Conservation (phyloP, 2,888 invertebrate genomes). For the Ptycholaimellus sp. region DNA sequence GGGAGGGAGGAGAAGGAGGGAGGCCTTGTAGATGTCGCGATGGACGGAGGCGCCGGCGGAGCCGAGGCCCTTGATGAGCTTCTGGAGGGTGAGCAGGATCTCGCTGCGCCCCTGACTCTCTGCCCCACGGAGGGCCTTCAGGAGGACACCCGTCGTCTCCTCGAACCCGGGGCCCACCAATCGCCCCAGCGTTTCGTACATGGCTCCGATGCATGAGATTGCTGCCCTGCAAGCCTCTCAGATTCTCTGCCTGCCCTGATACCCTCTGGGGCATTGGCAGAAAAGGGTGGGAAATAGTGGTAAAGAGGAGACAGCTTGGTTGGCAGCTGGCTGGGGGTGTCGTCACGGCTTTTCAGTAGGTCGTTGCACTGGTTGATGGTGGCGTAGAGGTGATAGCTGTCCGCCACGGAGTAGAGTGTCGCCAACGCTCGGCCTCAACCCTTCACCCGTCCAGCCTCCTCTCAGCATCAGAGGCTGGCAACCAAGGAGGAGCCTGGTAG, state of each 20-base stretch:
- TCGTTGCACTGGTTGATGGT: slow-evolving; percentile 96
- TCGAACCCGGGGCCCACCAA: slow-evolving; percentile 98
- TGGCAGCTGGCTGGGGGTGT: slow-evolving; percentile 77
- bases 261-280: not conserved
- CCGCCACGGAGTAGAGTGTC: slow-evolving; percentile 81
- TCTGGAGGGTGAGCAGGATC: slow-evolving; percentile 84
- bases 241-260: too few species aligned
- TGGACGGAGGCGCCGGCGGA: slow-evolving; percentile 59
- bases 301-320: slow-evolving; percentile 55
- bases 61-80: slow-evolving; percentile 74
- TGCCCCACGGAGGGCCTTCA: too few species aligned
- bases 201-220: slow-evolving; percentile 66
- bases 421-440: too few species aligned
- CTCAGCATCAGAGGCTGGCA: too few species aligned
- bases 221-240: slow-evolving; percentile 59
- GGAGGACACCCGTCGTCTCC: too few species aligned
- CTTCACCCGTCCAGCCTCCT: too few species aligned
- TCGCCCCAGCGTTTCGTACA: slow-evolving; percentile 88
- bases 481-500: too few species aligned
- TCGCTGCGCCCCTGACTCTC: slow-evolving; percentile 75
- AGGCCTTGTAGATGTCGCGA: slow-evolving; percentile 72
- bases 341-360: slow-evolving; percentile 80
- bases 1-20: too few species aligned
- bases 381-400: slow-evolving; percentile 81
- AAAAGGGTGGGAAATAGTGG: not conserved